A percentile compares a stretch with the other conserved stretches of the same genome.
Evolutionary conservation across 2,888 invertebrate species (phyloP).

Genomic region (Hermaeophaga mercurialis): DNA sequence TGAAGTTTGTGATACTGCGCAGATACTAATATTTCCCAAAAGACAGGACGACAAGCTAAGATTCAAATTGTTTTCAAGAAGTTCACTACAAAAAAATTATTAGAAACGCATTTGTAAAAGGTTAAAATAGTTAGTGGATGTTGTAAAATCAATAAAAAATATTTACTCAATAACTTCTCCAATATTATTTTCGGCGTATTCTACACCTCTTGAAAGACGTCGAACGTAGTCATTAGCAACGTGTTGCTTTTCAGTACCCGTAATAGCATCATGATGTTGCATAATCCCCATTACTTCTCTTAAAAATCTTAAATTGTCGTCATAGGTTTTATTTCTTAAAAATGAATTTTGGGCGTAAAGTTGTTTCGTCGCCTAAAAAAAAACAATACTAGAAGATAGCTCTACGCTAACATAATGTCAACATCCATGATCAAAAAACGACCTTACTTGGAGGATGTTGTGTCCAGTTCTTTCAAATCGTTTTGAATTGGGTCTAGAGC

Average conservation of each 20-base stretch:
- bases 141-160: too few relatives aligned
- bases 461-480: constrained; percentile 76
- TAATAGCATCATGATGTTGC: constrained; percentile 92
- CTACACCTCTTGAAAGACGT: constrained; percentile 67
- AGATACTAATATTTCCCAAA: constrained; percentile 76
- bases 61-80: constrained; percentile 6
- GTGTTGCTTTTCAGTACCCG: constrained; percentile 82
- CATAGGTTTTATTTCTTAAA: constrained; percentile 60
- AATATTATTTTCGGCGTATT: constrained; percentile 56
- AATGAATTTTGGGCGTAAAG: constrained; percentile 67
- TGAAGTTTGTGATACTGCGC: constrained; percentile 65
- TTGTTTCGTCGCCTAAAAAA: constrained; percentile 64
- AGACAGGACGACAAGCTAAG: constrained; percentile 58
- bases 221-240: constrained; percentile 86
- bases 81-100: constrained; percentile 15
- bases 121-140: too few relatives aligned
- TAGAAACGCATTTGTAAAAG: too few relatives aligned
- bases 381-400: too few relatives aligned
- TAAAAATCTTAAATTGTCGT: constrained; percentile 54
- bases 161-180: constrained; percentile 38
- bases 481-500: constrained; percentile 80
- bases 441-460: constrained; percentile 71
- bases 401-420: too few relatives aligned
- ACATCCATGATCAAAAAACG: not conserved
- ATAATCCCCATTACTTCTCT: constrained; percentile 74